Base-by-base conservation (phyloP, 2,888 invertebrate genomes). In the Drosophila monieri region DNA sequence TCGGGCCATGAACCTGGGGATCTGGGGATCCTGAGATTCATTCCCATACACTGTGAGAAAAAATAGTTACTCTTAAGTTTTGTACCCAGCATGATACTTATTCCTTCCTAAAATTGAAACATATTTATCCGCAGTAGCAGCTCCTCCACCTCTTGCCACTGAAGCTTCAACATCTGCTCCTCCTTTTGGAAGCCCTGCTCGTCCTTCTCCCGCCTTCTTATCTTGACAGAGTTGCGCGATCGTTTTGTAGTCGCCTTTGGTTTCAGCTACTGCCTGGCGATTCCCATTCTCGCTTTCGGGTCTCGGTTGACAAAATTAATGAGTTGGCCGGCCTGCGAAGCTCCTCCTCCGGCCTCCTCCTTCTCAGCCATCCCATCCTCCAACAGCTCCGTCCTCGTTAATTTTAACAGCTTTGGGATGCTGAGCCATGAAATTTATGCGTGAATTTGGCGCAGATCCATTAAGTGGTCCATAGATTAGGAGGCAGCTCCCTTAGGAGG, bases 371-470 rank as follows among this genome's bases (percentile, higher is more conserved):
- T 48, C 25, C 52, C 51, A 46, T 59, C 41, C 56, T 10, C 10
- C 32, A 10, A 12, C 32, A n/a, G 35, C n/a, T 59, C 59, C 30
- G 47, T 71, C 73, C 76, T 85, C 79, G 88, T 85, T 85, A 85
- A 85, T 75, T 88, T 88, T 85, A 88, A 85, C 88, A 85, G 85
- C 88, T 88, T 69, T 67, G 64, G 68, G 53, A 65, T 73, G 73
- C 78, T 76, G 68, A 54, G 76, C 70, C 74, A 79, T 74, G 48
- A 80, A 80, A 81, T 81, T 81, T 81, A 83, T 88, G 89, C 89
- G 90, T 88, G 85, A 89, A 87, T 81, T 89, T 89, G 80, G 81
- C 89, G 81, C 88, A 89, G 87, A 89, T 89, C 88, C 89, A 89
- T 89, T 89, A 89, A 89, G 83, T 76, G 76, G 80, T 73, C 80